phyloP scores from a whole-genome alignment of 1,140 invertebrate genomes.

The Nephila pilipes region DNA sequence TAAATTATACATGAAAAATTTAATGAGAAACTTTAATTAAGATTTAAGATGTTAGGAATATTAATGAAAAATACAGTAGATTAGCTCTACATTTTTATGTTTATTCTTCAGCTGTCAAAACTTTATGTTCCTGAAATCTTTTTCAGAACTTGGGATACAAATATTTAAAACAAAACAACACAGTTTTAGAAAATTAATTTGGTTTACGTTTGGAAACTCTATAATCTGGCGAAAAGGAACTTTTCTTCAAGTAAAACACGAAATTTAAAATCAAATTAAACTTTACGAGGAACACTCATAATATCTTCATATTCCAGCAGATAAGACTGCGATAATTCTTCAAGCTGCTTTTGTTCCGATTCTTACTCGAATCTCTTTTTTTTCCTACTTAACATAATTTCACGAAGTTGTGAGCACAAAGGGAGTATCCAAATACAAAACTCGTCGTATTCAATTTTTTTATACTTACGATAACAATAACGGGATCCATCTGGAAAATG shows the following conservation, averaged over 20 bases:
- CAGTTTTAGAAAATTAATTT: neutral
- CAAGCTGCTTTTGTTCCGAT: neutral
- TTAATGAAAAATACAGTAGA: too few relatives aligned
- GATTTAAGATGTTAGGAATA: too few relatives aligned
- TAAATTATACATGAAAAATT: too few relatives aligned
- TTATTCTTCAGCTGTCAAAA: neutral
- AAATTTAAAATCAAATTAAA: constrained; percentile 1
- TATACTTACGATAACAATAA: constrained; percentile 38
- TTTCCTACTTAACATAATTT: constrained; percentile 43
- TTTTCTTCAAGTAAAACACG: neutral
- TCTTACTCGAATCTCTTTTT: neutral
- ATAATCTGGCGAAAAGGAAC: neutral
- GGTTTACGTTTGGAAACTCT: neutral
- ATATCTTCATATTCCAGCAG: neutral
- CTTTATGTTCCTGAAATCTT: neutral
- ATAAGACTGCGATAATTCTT: neutral
- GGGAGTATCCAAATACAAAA: constrained; percentile 41
- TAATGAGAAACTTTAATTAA: too few relatives aligned
- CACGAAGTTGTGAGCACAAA: constrained; percentile 30
- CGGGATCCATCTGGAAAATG: constrained; percentile 34
- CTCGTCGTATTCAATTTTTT: constrained; percentile 1
- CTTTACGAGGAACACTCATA: neutral
- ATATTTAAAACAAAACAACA: neutral
- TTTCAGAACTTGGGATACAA: neutral
- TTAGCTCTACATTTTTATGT: neutral